Evolutionary conservation across 2,888 invertebrate genomes (phyloP).

Genomic region (Onthophagus sagittarius): DNA sequence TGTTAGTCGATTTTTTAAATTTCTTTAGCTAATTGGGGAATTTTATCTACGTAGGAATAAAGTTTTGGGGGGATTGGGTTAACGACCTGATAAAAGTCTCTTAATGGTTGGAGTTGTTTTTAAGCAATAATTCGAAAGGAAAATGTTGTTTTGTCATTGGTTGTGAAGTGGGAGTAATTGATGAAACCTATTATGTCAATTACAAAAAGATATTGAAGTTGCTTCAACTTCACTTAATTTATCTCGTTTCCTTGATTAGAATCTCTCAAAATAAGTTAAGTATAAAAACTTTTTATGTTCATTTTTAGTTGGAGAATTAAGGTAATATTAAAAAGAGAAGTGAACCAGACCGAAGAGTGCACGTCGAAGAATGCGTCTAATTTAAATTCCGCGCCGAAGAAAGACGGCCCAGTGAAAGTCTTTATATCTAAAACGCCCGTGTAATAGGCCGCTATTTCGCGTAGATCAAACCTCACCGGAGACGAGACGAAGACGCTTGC

Average conservation of each 20-base stretch:
- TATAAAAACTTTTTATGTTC: background rate
- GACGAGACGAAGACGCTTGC: background rate
- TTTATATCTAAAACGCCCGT: background rate
- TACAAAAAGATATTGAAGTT: background rate
- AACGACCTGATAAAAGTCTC: background rate
- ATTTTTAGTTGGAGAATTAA: background rate
- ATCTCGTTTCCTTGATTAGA: no score
- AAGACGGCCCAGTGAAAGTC: background rate
- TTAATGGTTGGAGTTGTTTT: background rate
- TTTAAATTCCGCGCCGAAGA: background rate
- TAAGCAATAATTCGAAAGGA: background rate
- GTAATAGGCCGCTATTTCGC: background rate
- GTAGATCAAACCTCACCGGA: background rate
- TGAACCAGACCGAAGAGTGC: background rate
- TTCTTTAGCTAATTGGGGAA: background rate
- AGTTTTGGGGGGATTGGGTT: background rate
- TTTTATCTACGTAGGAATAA: background rate
- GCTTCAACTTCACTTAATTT: no score
- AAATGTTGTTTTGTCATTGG: background rate
- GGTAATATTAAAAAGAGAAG: background rate
- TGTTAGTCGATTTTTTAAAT: background rate
- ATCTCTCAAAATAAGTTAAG: background rate
- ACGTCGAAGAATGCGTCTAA: background rate
- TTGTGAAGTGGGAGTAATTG: background rate
- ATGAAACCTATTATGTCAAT: background rate